These are phyloP conservation scores for Mesitornis unicolor DNA, from an alignment of 2,113 vertebrate species.

Conservation along the genomic window DNA sequence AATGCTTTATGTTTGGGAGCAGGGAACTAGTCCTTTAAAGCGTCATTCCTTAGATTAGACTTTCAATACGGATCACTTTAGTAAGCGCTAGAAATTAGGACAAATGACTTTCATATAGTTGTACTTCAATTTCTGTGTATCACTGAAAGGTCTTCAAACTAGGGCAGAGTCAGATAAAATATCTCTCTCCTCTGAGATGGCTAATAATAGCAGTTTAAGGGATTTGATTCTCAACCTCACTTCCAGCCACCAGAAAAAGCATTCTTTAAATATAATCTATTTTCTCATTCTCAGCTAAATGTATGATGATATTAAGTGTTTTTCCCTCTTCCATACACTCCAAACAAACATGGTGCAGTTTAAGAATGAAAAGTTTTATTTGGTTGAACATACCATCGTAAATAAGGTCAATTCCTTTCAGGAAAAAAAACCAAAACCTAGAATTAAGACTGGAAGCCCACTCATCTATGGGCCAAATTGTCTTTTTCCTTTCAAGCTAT, in stretches of 20 bases:
- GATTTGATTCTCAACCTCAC: not conserved
- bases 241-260: not conserved
- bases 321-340: not conserved
- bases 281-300: conserved; percentile 1
- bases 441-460: not conserved
- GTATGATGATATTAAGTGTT: not conserved
- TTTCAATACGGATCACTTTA: not conserved
- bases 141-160: conserved; percentile 42
- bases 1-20: not conserved
- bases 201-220: conserved; percentile 44
- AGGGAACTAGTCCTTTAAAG: not conserved
- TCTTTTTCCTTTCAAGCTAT: not conserved
- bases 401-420: not conserved
- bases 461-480: not conserved
- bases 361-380: not conserved
- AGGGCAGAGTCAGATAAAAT: conserved; percentile 44
- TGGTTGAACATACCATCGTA: not conserved
- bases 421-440: not conserved
- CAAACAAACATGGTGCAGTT: not conserved
- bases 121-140: not conserved
- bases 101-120: conserved; percentile 21
- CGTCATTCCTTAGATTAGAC: not conserved
- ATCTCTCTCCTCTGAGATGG: conserved; percentile 29
- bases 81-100: conserved; percentile 30
- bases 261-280: not conserved